Conservation (phyloP, 92 coral and sea anemone species). For the Palythoa grandiflora region DNA sequence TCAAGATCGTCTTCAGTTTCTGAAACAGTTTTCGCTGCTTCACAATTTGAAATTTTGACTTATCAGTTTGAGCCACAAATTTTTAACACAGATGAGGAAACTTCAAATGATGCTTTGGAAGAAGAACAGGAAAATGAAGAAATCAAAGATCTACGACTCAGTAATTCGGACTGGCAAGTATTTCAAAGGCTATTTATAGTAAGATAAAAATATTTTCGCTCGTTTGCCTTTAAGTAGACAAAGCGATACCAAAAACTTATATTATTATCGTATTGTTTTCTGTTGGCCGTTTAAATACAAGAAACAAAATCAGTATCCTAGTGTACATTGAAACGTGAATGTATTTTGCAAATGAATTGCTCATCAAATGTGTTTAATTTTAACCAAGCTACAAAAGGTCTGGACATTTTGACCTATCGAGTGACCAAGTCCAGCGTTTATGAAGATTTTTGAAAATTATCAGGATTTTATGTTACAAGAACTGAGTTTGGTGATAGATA, state of each 20-base stretch:
- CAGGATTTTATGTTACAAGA: not conserved
- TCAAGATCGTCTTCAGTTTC: slow-evolving; percentile 34
- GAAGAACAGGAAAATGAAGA: slow-evolving; percentile 22
- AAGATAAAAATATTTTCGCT: not conserved
- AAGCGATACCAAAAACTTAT: not conserved
- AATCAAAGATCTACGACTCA: slow-evolving; percentile 3
- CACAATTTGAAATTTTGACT: slow-evolving; percentile 7
- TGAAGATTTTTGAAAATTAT: no score
- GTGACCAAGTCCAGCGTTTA: not conserved
- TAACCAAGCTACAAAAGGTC: not conserved
- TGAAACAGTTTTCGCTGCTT: not conserved
- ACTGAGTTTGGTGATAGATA: no score
- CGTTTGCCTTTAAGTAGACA: not conserved
- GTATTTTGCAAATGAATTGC: no score
- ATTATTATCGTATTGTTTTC: not conserved
- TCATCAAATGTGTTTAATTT: no score
- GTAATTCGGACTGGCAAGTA: slow-evolving; percentile 22
- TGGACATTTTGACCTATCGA: not conserved
- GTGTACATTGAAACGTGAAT: not conserved
- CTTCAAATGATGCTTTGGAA: slow-evolving; percentile 11
- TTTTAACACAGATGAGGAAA: not conserved
- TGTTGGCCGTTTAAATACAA: not conserved
- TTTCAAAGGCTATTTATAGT: not conserved
- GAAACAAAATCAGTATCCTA: not conserved
- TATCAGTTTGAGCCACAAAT: slow-evolving; percentile 36